These are phyloP conservation scores for Cheilosia pagana DNA, from an alignment of 2,888 invertebrate genomes.

Conservation along the genomic window DNA sequence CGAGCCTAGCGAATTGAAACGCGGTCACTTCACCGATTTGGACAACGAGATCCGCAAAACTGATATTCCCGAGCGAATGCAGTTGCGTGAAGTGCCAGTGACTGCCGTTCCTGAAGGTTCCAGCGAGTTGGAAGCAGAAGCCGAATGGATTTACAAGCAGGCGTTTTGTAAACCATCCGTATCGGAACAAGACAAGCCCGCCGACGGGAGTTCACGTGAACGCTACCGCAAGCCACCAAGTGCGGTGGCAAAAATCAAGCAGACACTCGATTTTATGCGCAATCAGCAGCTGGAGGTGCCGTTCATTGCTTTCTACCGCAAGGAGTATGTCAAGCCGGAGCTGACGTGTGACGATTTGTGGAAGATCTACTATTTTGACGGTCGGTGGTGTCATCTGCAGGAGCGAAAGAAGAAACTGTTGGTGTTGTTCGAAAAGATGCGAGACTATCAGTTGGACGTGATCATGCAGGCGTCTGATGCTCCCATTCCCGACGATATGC, in stretches of 20 bases:
- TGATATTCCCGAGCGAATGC: conserved; percentile 96
- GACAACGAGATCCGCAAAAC: conserved; percentile 95
- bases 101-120: conserved; percentile 92
- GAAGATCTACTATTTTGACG: conserved; percentile 98
- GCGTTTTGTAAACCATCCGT: conserved; percentile 94
- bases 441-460: conserved; percentile 93
- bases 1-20: conserved; percentile 98
- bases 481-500: conserved; percentile 91
- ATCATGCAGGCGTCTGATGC: conserved; percentile 92
- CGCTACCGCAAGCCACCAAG: conserved; percentile 87
- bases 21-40: conserved; percentile 97
- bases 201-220: conserved; percentile 79
- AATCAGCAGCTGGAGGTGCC: conserved; percentile 98
- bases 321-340: conserved; percentile 98
- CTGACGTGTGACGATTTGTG: conserved; percentile 97
- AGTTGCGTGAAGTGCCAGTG: conserved; percentile 94
- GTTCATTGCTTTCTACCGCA: conserved; percentile 99
- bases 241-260: conserved; percentile 94
- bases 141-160: conserved; percentile 98
- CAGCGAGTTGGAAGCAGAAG: conserved; percentile 95
- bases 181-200: conserved; percentile 87
- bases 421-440: conserved; percentile 95
- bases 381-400: conserved; percentile 96
- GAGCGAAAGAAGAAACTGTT: conserved; percentile 92
- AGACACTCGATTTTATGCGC: conserved; percentile 97